Base-by-base conservation (phyloP, 1,140 invertebrate species). In the Matsumurasca onukii region DNA sequence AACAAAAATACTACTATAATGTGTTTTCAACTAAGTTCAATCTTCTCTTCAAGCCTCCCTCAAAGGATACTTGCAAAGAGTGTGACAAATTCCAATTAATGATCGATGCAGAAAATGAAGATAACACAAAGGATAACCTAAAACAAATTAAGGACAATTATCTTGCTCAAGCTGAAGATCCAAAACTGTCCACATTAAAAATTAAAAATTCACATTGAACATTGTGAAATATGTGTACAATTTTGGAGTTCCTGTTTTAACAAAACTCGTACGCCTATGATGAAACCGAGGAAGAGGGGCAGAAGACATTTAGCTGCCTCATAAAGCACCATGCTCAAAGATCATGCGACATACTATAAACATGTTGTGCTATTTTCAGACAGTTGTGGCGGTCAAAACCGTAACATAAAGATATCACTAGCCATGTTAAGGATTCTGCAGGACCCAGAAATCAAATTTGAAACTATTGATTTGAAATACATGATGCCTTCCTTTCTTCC, bases 1-100 rank as follows among this genome's bases (percentile, higher is more conserved):
- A 81, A 74, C 78, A 81, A 67, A 80, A 79, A 3, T 81, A 81
- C 78, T 82, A 82, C 63, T 79, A 80, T 69, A 80, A 81, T 69
- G 80, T 82, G 67, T 80, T 82, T 70, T 79, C 77, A 67, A 75
- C 77, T 67, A 80, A 82, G 73, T 83, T 80, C 71, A 82, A 82
- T 77, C 75, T 83, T 62, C 75, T 78, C 75, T 80, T 82, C 73
- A 79, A 78, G 64, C 81, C 79, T 72, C 73, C 75, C 59, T 65
- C 31, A n/a, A 82, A 81, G 68, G 69, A 73, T 70, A 76, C 71
- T 13, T 75, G 72, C 59, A 69, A 69, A 70, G 71, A 48, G 67
- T 73, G 71, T 68, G 66, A 75, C 57, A 1, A 30, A 63, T 71
- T 70, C 20, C 34, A 71, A 70, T 69, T 71, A 22, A 45, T 59